Evolutionary conservation across 2,113 vertebrate species (phyloP).

Genomic region (Hemicordylus capensis): DNA sequence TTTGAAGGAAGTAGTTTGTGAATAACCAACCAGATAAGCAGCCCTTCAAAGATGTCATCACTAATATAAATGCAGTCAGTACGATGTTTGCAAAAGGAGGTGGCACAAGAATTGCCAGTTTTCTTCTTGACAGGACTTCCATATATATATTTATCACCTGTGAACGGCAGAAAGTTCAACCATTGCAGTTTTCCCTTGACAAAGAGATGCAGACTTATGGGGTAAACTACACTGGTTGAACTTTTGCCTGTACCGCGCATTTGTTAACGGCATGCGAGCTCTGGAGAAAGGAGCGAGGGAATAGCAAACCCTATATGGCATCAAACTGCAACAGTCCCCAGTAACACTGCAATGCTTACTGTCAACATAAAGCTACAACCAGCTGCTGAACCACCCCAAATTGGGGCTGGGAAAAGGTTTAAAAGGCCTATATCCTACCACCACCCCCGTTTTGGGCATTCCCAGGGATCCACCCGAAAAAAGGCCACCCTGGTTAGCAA

Average conservation of each 20-base stretch:
- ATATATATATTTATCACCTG: background rate
- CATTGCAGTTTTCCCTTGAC: background rate
- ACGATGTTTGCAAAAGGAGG: background rate
- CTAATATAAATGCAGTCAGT: background rate
- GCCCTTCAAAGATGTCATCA: background rate
- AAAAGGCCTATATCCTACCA: background rate
- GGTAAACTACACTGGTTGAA: background rate
- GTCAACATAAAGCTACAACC: background rate
- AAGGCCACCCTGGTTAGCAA: no score
- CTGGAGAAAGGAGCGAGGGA: background rate
- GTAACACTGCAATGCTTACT: background rate
- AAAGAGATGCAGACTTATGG: background rate
- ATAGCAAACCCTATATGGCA: background rate
- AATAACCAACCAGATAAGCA: background rate
- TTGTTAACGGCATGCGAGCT: background rate
- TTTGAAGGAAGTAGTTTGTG: background rate
- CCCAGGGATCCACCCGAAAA: no score
- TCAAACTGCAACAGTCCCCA: background rate
- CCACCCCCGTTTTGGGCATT: no score
- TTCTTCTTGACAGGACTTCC: background rate
- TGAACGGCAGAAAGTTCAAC: background rate
- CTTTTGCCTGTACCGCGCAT: no score
- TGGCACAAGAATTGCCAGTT: background rate
- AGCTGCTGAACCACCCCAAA: no score
- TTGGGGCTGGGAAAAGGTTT: background rate